Evolutionary conservation across 2,888 invertebrate species (phyloP).

Genomic region (Thereva nobilitata): DNA sequence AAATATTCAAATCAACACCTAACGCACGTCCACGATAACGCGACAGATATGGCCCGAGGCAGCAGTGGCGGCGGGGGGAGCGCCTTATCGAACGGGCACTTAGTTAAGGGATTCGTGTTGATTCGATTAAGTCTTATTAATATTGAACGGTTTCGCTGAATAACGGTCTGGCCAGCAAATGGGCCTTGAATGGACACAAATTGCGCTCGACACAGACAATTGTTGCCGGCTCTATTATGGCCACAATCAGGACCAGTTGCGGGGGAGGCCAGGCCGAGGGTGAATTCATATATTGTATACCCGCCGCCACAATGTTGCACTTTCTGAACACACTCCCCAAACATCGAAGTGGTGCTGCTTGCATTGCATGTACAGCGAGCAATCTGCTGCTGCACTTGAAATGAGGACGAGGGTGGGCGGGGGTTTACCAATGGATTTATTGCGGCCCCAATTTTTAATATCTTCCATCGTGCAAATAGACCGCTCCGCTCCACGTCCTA

Average conservation of each 20-base stretch:
- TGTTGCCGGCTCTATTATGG: constrained; percentile 23
- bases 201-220: constrained; percentile 25
- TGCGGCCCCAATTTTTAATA: too few species aligned
- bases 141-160: constrained; percentile 15
- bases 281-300: constrained; percentile 9
- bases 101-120: constrained; percentile 27
- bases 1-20: too few species aligned
- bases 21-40: neutral
- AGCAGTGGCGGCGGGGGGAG: constrained; percentile 8
- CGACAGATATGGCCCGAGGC: constrained; percentile 4
- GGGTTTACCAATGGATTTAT: too few species aligned
- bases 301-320: constrained; percentile 4
- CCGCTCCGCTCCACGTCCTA: too few species aligned
- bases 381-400: too few species aligned
- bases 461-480: too few species aligned
- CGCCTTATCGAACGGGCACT: neutral
- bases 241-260: constrained; percentile 6
- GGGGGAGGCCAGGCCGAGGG: constrained; percentile 12
- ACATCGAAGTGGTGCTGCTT: too few species aligned
- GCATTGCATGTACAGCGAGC: too few species aligned
- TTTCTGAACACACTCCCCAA: too few species aligned
- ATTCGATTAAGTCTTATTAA: constrained; percentile 33
- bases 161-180: constrained; percentile 7
- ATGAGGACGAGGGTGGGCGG: too few species aligned
- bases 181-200: constrained; percentile 33